Conservation (phyloP, 2,888 invertebrate species). For the Rhorus exstirpatorius region DNA sequence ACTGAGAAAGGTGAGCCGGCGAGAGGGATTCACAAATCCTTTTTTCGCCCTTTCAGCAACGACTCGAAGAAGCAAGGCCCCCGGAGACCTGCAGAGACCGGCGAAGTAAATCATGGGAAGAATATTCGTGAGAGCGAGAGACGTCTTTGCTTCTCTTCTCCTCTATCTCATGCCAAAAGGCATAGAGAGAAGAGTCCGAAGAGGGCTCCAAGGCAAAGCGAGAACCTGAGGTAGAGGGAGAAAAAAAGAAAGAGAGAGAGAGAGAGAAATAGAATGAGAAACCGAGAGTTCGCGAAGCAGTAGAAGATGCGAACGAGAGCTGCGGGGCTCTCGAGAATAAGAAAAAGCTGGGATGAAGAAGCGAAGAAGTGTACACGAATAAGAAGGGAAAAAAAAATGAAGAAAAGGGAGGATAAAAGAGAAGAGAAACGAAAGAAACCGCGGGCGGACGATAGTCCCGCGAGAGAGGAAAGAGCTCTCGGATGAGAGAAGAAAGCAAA, state of each 20-base stretch:
- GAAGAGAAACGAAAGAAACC: constrained; percentile 67
- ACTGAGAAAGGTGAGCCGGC: not conserved
- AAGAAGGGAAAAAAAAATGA: constrained; percentile 1
- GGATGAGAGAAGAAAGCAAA: constrained; percentile 65
- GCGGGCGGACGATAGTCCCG: constrained; percentile 72
- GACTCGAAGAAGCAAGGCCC: constrained; percentile 43
- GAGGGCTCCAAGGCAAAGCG: constrained; percentile 54
- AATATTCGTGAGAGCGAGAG: constrained; percentile 82
- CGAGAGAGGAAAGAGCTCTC: constrained; percentile 55
- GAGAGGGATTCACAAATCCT: constrained; percentile 11
- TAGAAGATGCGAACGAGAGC: constrained; percentile 36
- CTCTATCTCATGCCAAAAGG: constrained; percentile 36
- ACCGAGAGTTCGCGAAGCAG: constrained; percentile 10
- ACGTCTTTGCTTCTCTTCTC: constrained; percentile 50
- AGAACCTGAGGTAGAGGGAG: constrained; percentile 38
- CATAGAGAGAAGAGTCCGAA: constrained; percentile 28
- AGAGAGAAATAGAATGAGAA: constrained; percentile 1
- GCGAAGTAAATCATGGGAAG: constrained; percentile 84
- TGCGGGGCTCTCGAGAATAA: constrained; percentile 53
- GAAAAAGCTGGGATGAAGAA: constrained; percentile 67
- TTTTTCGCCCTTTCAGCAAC: constrained; percentile 33
- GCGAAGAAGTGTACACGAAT: constrained; percentile 57
- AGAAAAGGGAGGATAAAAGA: constrained; percentile 30
- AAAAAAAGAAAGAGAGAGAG: constrained; percentile 59
- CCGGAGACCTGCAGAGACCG: constrained; percentile 72